phyloP scores from a whole-genome alignment of 2,113 vertebrate species.

The Ardeotis arabs region DNA sequence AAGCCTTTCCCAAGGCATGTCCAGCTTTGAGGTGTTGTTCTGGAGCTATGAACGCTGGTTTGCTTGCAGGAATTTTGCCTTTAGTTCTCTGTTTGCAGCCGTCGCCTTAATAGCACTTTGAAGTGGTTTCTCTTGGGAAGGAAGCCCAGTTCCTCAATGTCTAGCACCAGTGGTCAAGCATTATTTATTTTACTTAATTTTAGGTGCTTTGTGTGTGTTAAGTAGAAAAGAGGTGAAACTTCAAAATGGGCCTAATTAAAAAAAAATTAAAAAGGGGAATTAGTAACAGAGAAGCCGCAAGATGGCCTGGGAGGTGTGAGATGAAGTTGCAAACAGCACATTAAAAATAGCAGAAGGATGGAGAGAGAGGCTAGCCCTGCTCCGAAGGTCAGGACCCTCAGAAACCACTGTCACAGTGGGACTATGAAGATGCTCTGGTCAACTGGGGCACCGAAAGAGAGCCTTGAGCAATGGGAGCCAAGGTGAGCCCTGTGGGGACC shows the following conservation, averaged over 20 bases:
- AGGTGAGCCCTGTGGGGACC: background rate
- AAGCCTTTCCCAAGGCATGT: conserved; percentile 10
- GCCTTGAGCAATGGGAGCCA: background rate
- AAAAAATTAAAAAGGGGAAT: background rate
- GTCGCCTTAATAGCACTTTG: background rate
- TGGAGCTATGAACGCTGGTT: background rate
- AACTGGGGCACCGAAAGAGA: background rate
- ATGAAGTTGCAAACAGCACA: background rate
- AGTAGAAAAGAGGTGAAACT: background rate
- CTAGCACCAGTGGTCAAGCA: background rate
- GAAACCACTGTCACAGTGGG: background rate
- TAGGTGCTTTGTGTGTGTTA: background rate
- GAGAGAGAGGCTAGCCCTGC: rapidly evolving
- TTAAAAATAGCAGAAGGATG: background rate
- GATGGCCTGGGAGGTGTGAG: background rate
- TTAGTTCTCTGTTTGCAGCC: background rate
- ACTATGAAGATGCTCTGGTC: background rate
- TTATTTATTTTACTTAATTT: background rate
- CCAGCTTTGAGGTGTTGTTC: background rate
- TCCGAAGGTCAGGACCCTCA: background rate
- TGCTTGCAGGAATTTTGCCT: background rate
- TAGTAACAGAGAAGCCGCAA: background rate
- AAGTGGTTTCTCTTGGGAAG: background rate
- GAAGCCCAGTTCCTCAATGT: background rate
- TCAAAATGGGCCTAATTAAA: background rate